These are phyloP conservation scores for Gila orcuttii DNA, from an alignment of 2,113 vertebrate genomes.

Conservation along the genomic window DNA sequence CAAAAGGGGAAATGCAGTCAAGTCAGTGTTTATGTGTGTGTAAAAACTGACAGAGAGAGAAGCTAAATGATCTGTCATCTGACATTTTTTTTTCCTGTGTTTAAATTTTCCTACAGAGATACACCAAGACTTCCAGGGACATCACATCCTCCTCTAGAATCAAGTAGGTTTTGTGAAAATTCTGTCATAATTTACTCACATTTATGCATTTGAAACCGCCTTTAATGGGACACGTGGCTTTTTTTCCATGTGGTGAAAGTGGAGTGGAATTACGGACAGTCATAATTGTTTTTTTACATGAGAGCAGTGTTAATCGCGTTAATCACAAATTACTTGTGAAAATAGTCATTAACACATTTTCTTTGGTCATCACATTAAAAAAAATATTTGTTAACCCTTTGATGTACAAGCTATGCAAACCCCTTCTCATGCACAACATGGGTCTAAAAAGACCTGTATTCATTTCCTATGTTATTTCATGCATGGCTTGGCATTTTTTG, in stretches of 20 bases:
- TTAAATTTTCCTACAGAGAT: constrained; percentile 77
- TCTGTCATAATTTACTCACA: not conserved
- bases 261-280: not conserved
- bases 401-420: too few species aligned
- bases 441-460: too few species aligned
- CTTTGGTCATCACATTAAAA: too few species aligned
- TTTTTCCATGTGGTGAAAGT: not conserved
- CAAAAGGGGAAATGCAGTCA: not conserved
- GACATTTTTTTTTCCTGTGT: not conserved
- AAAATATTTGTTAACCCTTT: too few species aligned
- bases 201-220: not conserved
- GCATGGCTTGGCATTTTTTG: too few species aligned
- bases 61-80: constrained; percentile 17
- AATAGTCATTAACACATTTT: not conserved
- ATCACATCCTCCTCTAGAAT: constrained; percentile 95
- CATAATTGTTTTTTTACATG: not conserved
- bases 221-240: not conserved
- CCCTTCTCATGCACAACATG: too few species aligned
- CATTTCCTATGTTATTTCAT: too few species aligned
- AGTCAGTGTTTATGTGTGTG: not conserved
- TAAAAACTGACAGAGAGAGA: constrained; percentile 9
- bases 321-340: not conserved
- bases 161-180: constrained; percentile 79
- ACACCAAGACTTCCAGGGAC: constrained; percentile 95
- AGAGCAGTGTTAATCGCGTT: not conserved